Conservation (phyloP, 2,797 vertebrate genomes). For the Anguilla megastoma region DNA sequence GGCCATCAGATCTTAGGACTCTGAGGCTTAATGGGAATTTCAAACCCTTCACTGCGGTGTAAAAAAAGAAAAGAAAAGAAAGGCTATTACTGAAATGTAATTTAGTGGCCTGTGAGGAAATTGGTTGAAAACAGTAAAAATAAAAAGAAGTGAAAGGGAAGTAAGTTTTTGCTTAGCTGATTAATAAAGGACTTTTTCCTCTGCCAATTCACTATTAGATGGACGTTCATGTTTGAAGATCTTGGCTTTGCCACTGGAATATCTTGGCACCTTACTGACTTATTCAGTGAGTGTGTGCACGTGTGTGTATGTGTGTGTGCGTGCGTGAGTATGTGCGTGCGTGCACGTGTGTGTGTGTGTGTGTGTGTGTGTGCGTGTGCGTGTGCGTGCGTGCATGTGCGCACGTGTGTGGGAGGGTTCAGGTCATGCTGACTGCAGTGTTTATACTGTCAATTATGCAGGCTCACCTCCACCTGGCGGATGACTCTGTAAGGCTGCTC, state of each 20-base stretch:
- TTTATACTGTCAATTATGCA: neutral
- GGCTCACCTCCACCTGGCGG: neutral
- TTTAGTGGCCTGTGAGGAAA: neutral
- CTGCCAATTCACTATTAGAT: neutral
- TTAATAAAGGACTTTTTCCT: neutral
- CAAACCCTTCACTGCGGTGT: neutral
- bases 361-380: too few species aligned
- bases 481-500: neutral
- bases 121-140: neutral
- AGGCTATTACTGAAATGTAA: neutral
- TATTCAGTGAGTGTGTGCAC: neutral
- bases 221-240: neutral
- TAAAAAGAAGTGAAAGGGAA: neutral
- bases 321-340: too few species aligned
- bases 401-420: neutral
- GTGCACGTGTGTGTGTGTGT: neutral
- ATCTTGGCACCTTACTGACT: neutral
- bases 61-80: neutral
- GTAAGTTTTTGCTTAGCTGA: neutral
- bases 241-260: neutral
- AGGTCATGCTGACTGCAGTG: neutral
- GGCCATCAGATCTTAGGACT: neutral
- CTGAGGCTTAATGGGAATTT: neutral
- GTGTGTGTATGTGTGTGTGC: too few species aligned
- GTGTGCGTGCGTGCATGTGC: too few species aligned